Conservation (phyloP, 2,888 invertebrate genomes). For the Ophonus ardosiacus region DNA sequence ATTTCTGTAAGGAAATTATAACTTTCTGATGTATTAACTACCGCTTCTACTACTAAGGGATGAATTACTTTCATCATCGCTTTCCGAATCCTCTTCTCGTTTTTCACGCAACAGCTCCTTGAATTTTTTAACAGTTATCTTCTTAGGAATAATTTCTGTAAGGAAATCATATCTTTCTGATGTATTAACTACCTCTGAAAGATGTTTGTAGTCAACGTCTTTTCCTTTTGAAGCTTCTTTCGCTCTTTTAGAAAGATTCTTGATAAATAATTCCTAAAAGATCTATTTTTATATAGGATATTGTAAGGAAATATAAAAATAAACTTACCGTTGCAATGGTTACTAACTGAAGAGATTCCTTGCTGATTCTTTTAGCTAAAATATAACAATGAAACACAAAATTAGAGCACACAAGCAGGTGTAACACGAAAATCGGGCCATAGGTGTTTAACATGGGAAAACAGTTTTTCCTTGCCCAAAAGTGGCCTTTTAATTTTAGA, state of each 20-base stretch:
- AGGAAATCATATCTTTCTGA: constrained; percentile 84
- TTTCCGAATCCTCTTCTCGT: constrained; percentile 31
- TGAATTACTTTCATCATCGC: constrained; percentile 46
- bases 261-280: constrained; percentile 84
- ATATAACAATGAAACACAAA: too few relatives aligned
- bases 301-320: neutral
- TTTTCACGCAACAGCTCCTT: constrained; percentile 82
- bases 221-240: constrained; percentile 77
- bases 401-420: too few relatives aligned
- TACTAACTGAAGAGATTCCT: constrained; percentile 86
- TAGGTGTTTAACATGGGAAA: too few relatives aligned
- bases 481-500: too few relatives aligned
- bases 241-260: constrained; percentile 81
- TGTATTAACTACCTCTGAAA: constrained; percentile 84
- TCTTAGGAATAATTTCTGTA: constrained; percentile 85
- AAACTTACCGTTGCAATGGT: constrained; percentile 86
- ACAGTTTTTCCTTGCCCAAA: too few relatives aligned
- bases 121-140: constrained; percentile 83
- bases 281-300: neutral
- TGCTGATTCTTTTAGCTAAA: constrained; percentile 87
- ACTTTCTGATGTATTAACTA: constrained; percentile 81
- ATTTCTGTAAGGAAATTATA: constrained; percentile 86
- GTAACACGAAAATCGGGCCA: too few relatives aligned
- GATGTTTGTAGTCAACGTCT: constrained; percentile 83
- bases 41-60: constrained; percentile 31